phyloP scores from a whole-genome alignment of 92 coral and sea anemone species.

The Phenganax marumi region DNA sequence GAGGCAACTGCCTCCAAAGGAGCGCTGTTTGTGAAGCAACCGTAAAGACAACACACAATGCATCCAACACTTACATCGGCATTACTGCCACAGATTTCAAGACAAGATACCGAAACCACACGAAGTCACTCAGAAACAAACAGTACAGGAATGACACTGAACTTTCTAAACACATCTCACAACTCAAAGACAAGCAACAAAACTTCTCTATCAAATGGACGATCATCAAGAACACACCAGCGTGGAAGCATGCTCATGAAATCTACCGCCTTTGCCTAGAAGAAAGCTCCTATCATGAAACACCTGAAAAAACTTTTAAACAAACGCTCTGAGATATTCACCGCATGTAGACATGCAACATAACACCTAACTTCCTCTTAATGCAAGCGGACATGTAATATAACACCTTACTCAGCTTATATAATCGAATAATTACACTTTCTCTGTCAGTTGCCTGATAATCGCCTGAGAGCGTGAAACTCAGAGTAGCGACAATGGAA shows the following conservation, averaged over 20 bases:
- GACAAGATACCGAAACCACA: slow-evolving; percentile 39
- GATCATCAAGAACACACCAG: slow-evolving; percentile 8
- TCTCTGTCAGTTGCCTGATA: slow-evolving; percentile 39
- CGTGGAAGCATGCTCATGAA: not conserved
- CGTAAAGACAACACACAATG: slow-evolving; percentile 35
- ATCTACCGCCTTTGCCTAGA: slow-evolving; percentile 31
- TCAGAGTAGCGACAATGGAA: slow-evolving; percentile 40
- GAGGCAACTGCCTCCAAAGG: slow-evolving; percentile 41
- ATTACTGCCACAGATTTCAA: slow-evolving; percentile 44
- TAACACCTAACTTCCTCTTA: no score
- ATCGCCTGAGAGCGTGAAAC: slow-evolving; percentile 48
- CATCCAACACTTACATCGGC: slow-evolving; percentile 46
- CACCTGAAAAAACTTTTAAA: slow-evolving; percentile 13
- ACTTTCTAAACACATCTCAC: slow-evolving; percentile 41
- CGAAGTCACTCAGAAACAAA: slow-evolving; percentile 24
- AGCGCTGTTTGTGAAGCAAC: slow-evolving; percentile 27
- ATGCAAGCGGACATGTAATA: no score
- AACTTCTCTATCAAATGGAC: slow-evolving; percentile 18
- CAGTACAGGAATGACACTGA: slow-evolving; percentile 36
- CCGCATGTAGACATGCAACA: slow-evolving; percentile 37
- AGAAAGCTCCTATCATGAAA: slow-evolving; percentile 23
- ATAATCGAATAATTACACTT: no score
- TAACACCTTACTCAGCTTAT: no score
- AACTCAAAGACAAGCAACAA: slow-evolving; percentile 24
- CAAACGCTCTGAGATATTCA: slow-evolving; percentile 36